Percentiles rank a stretch among this genome's conserved stretches.
These are phyloP conservation scores for Emmelina monodactyla DNA, from an alignment of 2,888 invertebrate genomes.

Conservation along the genomic window DNA sequence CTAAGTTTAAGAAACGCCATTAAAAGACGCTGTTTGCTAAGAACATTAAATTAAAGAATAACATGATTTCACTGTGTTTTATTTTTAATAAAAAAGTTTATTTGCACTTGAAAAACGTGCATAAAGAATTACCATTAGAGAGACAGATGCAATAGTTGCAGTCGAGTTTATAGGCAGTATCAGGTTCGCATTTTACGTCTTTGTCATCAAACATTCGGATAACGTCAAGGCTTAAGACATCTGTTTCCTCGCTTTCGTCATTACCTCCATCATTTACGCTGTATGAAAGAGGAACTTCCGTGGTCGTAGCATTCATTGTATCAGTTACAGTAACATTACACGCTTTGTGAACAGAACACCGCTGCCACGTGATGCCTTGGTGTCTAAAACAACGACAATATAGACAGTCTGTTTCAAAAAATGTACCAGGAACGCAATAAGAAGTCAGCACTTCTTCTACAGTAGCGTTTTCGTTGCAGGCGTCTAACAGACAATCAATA, in stretches of 20 bases:
- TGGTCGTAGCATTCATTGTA: conserved; percentile 23
- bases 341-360: background rate
- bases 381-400: background rate
- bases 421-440: background rate
- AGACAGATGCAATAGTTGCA: conserved; percentile 47
- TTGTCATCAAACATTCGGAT: background rate
- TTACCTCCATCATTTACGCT: background rate
- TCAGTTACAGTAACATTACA: conserved; percentile 18
- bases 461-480: background rate
- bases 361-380: background rate
- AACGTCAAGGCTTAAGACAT: background rate
- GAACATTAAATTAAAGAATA: too few species aligned
- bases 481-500: background rate
- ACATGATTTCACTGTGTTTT: conserved; percentile 13
- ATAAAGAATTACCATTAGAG: conserved; percentile 38
- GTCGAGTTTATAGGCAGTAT: conserved; percentile 29
- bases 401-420: background rate
- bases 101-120: conserved; percentile 33
- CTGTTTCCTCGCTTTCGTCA: too few species aligned
- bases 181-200: background rate
- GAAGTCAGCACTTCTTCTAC: background rate
- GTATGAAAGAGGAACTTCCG: background rate
- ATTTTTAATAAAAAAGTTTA: too few species aligned
- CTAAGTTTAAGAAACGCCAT: too few species aligned
- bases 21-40: too few species aligned